Evolutionary conservation across 2,888 invertebrate genomes (phyloP).

Genomic region (Opisthograptis luteolata): DNA sequence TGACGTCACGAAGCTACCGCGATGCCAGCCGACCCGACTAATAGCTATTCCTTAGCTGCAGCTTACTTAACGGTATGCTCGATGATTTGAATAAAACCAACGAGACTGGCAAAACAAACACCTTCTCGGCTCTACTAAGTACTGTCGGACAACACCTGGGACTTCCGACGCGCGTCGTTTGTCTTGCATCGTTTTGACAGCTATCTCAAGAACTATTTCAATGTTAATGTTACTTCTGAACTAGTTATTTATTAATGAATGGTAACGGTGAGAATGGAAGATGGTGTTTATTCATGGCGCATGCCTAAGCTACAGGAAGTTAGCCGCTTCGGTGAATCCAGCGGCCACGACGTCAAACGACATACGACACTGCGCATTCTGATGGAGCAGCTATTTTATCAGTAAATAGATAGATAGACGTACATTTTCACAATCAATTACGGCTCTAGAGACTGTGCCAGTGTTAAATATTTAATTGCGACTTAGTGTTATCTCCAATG

Average conservation of each 20-base stretch:
- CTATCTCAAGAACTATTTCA: slow-evolving; percentile 18
- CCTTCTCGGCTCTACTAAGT: slow-evolving; percentile 57
- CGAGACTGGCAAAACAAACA: slow-evolving; percentile 60
- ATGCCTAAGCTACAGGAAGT: slow-evolving; percentile 72
- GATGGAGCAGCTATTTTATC: slow-evolving; percentile 41
- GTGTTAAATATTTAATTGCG: slow-evolving; percentile 36
- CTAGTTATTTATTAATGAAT: slow-evolving; percentile 41
- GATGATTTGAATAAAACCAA: slow-evolving; percentile 71
- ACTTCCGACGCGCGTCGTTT: slow-evolving; percentile 36
- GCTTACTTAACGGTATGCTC: slow-evolving; percentile 75
- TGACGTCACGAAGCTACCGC: slow-evolving; percentile 56
- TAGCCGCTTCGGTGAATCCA: slow-evolving; percentile 70
- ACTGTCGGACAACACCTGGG: slow-evolving; percentile 49
- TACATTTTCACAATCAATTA: slow-evolving; percentile 38
- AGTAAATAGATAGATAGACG: slow-evolving; percentile 37
- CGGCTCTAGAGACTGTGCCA: slow-evolving; percentile 13
- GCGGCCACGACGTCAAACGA: slow-evolving; percentile 53
- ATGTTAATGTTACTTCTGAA: slow-evolving; percentile 41
- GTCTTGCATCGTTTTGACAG: slow-evolving; percentile 2
- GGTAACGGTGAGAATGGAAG: slow-evolving; percentile 48
- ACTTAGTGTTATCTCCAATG: slow-evolving; percentile 40
- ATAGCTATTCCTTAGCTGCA: slow-evolving; percentile 56
- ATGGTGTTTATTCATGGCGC: slow-evolving; percentile 71
- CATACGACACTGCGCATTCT: slow-evolving; percentile 65
- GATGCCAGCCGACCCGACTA: slow-evolving; percentile 48